Evolutionary conservation across 2,797 vertebrate species (phyloP).

Genomic region (Xenentodon cancila): DNA sequence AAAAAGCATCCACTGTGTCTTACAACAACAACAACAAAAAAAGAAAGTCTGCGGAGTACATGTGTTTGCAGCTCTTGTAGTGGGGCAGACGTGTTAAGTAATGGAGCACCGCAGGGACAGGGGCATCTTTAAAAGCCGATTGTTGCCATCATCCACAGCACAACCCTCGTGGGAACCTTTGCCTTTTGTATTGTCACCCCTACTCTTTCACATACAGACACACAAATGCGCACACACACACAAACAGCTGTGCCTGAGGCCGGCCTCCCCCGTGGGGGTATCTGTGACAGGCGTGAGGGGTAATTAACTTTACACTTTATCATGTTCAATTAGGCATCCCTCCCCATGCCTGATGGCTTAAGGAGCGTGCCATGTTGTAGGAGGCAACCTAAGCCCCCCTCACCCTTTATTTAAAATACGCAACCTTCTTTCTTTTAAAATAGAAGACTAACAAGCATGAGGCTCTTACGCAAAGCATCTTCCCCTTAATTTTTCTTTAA

Average conservation of each 20-base stretch:
- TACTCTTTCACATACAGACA: conserved; percentile 68
- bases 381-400: conserved; percentile 75
- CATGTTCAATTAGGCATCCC: conserved; percentile 99
- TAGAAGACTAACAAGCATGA: conserved; percentile 40
- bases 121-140: conserved; percentile 97
- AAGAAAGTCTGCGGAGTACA: conserved; percentile 59
- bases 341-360: conserved; percentile 95
- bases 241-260: conserved; percentile 96
- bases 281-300: conserved; percentile 98
- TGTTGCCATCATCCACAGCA: conserved; percentile 97
- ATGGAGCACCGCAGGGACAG: conserved; percentile 87
- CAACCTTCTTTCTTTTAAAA: conserved; percentile 53
- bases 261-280: conserved; percentile 85
- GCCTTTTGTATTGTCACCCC: conserved; percentile 85
- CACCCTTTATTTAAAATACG: conserved; percentile 47
- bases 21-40: too few species aligned
- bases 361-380: conserved; percentile 90
- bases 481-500: conserved; percentile 41
- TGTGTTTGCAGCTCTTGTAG: conserved; percentile 31
- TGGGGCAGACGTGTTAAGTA: conserved; percentile 83
- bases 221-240: conserved; percentile 66
- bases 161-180: conserved; percentile 92
- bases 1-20: conserved; percentile 36
- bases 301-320: conserved; percentile 99
- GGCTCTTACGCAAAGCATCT: conserved; percentile 50